Percentiles rank a stretch among this genome's conserved stretches.
Conservation (phyloP, 2,888 invertebrate species). For the Watsonalla binaria region DNA sequence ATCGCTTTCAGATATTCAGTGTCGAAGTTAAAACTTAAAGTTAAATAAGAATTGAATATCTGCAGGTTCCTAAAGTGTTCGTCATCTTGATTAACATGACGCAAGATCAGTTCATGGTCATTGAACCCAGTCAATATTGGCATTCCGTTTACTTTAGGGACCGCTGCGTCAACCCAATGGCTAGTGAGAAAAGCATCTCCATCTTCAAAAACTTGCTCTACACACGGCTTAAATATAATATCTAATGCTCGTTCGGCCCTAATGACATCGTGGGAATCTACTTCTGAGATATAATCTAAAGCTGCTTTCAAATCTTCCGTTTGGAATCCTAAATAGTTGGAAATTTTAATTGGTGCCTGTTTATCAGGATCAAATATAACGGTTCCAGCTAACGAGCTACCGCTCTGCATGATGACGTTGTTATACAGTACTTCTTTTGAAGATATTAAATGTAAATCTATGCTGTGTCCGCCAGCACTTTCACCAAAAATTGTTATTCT, state of each 20-base stretch:
- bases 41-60: conserved; percentile 19
- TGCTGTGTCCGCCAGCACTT: conserved; percentile 44
- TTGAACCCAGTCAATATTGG: conserved; percentile 46
- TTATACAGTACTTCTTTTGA: conserved; percentile 30
- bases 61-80: conserved; percentile 24
- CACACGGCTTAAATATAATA: conserved; percentile 37
- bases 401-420: conserved; percentile 22
- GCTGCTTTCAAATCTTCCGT: conserved; percentile 29
- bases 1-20: conserved; percentile 21
- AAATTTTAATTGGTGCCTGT: conserved; percentile 32
- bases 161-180: conserved; percentile 30
- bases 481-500: conserved; percentile 44
- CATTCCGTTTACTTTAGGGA: conserved; percentile 33
- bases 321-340: conserved; percentile 29
- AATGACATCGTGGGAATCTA: conserved; percentile 28
- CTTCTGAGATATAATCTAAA: conserved; percentile 25
- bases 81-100: conserved; percentile 13
- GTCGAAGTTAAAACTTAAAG: conserved; percentile 21
- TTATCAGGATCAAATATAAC: conserved; percentile 27
- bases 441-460: conserved; percentile 39
- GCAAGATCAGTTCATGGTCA: conserved; percentile 29
- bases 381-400: conserved; percentile 7
- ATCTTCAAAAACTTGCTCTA: conserved; percentile 38
- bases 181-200: conserved; percentile 37
- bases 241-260: conserved; percentile 21